Percentiles rank a stretch among this genome's conserved stretches.
Conservation (phyloP, 2,888 invertebrate genomes). For the Drosophila nr. perissopoda region DNA sequence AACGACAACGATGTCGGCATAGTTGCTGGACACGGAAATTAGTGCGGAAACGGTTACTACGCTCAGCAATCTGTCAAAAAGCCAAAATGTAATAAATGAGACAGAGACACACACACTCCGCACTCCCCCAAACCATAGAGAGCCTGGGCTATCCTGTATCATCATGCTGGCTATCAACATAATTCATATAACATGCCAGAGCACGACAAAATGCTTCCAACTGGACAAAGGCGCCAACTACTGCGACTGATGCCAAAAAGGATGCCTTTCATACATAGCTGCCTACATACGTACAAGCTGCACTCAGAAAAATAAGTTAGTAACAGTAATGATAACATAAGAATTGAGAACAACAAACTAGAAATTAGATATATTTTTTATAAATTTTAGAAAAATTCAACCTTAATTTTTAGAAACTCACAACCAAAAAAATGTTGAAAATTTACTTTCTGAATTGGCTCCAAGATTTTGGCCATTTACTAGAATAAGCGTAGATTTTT, state of each 20-base stretch:
- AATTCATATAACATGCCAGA: slow-evolving; percentile 69
- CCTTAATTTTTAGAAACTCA: not conserved
- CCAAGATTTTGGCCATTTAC: fast-evolving
- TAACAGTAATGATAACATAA: not conserved
- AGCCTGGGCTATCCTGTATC: slow-evolving; percentile 29
- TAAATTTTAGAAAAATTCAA: not conserved
- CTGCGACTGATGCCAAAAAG: slow-evolving; percentile 43
- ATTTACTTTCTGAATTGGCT: not conserved
- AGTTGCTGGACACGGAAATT: slow-evolving; percentile 77
- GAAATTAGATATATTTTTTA: not conserved
- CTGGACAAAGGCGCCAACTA: slow-evolving; percentile 63
- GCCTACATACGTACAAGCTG: not conserved
- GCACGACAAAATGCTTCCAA: slow-evolving; percentile 62
- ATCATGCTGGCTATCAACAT: slow-evolving; percentile 61
- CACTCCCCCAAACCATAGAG: not conserved
- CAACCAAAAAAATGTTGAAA: not conserved
- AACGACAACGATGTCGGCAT: slow-evolving; percentile 50
- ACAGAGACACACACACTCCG: slow-evolving; percentile 17
- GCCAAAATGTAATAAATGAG: slow-evolving; percentile 80
- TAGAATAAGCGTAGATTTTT: fast-evolving
- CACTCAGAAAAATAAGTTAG: not conserved
- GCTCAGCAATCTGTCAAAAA: slow-evolving; percentile 80
- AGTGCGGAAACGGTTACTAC: slow-evolving; percentile 75
- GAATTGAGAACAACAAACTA: not conserved
- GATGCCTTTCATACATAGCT: slow-evolving; percentile 38